A percentile compares a stretch with the other conserved stretches of the same genome.
phyloP scores from a whole-genome alignment of 2,888 invertebrate genomes.

The Lepidochrysops patricia region DNA sequence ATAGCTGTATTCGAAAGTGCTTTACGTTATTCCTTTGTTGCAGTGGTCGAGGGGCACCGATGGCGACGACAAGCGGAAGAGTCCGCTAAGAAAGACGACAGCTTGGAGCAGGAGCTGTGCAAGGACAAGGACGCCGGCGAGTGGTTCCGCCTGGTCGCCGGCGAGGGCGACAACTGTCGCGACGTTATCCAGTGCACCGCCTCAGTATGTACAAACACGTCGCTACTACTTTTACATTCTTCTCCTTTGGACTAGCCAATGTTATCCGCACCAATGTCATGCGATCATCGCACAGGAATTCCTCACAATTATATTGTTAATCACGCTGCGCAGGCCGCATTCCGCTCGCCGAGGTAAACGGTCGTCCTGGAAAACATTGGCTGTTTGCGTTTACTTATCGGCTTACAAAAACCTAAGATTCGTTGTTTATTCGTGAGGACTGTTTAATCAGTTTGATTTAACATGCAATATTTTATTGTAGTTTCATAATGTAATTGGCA shows the following conservation, averaged over 20 bases:
- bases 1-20: neutral
- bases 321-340: constrained; percentile 3
- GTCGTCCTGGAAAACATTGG: neutral
- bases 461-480: no score
- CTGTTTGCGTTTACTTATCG: neutral
- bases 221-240: constrained; percentile 31
- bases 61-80: constrained; percentile 82
- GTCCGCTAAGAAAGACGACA: constrained; percentile 85
- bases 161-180: constrained; percentile 93
- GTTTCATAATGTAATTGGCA: no score
- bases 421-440: neutral
- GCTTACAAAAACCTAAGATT: neutral
- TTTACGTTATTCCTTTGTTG: neutral
- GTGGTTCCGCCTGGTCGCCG: constrained; percentile 93
- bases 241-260: constrained; percentile 24
- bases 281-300: constrained; percentile 12
- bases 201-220: constrained; percentile 77
- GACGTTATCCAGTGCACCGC: constrained; percentile 96
- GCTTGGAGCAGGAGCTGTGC: constrained; percentile 91
- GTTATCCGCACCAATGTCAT: constrained; percentile 15
- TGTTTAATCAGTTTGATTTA: neutral
- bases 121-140: constrained; percentile 96
- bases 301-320: neutral
- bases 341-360: neutral
- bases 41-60: constrained; percentile 62